A percentile compares a stretch with the other conserved stretches of the same genome.
phyloP scores from a whole-genome alignment of 2,888 invertebrate species.

The Zootermopsis nevadensis region DNA sequence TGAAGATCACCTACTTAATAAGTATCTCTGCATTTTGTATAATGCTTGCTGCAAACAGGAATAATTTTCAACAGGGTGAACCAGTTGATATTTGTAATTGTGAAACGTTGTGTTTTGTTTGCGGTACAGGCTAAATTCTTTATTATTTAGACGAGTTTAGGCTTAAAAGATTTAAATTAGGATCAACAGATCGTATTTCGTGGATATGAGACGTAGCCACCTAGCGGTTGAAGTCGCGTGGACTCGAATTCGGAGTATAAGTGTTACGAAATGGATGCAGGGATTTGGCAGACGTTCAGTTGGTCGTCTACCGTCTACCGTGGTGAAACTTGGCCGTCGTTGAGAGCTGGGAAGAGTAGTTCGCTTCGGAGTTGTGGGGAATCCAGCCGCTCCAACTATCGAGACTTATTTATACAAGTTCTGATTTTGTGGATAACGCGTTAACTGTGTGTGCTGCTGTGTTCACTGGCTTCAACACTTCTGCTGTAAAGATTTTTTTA shows the following conservation, averaged over 20 bases:
- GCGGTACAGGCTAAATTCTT: no score
- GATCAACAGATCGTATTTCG: not conserved
- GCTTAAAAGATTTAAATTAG: no score
- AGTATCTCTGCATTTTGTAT: no score
- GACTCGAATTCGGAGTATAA: not conserved
- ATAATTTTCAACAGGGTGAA: no score
- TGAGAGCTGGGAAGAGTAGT: not conserved
- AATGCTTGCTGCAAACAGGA: no score
- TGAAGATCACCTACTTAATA: no score
- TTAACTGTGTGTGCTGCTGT: not conserved
- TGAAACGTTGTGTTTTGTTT: no score
- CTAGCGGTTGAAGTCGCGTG: not conserved
- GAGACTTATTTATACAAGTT: not conserved
- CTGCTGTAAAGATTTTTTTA: not conserved
- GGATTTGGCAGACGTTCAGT: constrained; percentile 16
- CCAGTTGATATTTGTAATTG: no score
- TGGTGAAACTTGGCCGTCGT: not conserved
- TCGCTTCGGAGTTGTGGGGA: not conserved
- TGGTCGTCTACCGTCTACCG: not conserved
- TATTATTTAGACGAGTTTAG: no score
- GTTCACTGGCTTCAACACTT: not conserved
- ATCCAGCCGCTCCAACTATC: not conserved
- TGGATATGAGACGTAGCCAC: not conserved
- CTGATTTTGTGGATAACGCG: constrained; percentile 1
- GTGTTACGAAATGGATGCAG: not conserved